Evolutionary conservation across 2,888 invertebrate species (phyloP), one percentile per base, ranked within the genome.

Genomic region (Papilio elwesi): DNA sequence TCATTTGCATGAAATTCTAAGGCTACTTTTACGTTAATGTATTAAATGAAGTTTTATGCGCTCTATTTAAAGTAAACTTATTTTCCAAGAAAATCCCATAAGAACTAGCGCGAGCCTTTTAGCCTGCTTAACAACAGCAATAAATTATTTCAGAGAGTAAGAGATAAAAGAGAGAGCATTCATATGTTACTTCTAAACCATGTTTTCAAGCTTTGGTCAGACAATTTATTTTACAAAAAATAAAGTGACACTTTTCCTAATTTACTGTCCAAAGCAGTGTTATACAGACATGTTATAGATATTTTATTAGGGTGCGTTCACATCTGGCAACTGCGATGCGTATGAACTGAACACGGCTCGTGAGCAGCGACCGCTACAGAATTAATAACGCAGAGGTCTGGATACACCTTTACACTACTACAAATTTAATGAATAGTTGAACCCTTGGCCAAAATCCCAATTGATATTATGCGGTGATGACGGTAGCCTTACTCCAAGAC

Each of bases 121-220:
- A 59, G 36, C 36, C 13, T 55, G 26, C 26, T 57, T 13, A 57
- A 36, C 36, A 57, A 57, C 57, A 38, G 38, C 38, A n/a, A 59
- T 59, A 36, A 59, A 59, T 59, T 38, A 59, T 59, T 59, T 59
- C 9, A 59, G 36, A 36, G 36, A 36, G 38, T 36, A 59, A 38
- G 36, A 59, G 59, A 59, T 59, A 59, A 59, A n/a, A n/a, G n/a
- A n/a, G n/a, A n/a, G 38, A 59, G 59, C 59, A 38, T 59, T 59
- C 38, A 59, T 59, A 36, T 57, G 57, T 57, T 13, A 6, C 36
- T 55, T 13, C 13, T 38, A n/a, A 59, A 59, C 36, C n/a, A 38
- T 38, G n/a, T 26, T 43, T 43, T 55, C 16, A 59, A 59, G 10
- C 4, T 13, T 59, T 59, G 13, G 59, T n/a, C 38, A 59, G 38